Conservation (phyloP, 2,113 vertebrate species). For the Phrynosoma blainvillii region DNA sequence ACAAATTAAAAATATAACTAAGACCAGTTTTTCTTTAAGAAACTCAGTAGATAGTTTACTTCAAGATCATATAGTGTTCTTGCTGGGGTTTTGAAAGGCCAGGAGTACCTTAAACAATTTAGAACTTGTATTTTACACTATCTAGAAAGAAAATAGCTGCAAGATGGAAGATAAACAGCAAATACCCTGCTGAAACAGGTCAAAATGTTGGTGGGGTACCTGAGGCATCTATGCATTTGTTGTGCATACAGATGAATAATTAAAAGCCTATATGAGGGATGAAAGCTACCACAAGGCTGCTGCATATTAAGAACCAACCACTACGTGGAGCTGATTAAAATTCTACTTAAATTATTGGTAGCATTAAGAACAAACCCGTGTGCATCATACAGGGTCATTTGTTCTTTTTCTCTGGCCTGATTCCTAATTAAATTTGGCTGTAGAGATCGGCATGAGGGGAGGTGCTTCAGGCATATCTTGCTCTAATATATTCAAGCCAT, state of each 20-base stretch:
- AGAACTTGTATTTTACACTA: background rate
- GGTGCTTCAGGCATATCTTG: constrained; percentile 70
- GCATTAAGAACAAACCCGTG: constrained; percentile 60
- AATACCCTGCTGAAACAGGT: constrained; percentile 49
- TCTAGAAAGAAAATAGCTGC: background rate
- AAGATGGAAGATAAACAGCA: constrained; percentile 7
- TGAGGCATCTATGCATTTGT: constrained; percentile 57
- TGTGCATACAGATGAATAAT: constrained; percentile 65
- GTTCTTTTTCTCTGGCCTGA: constrained; percentile 52
- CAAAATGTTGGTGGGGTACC: constrained; percentile 55
- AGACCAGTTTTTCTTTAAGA: background rate
- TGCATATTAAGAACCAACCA: constrained; percentile 53
- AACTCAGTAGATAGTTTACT: background rate
- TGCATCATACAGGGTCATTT: constrained; percentile 68
- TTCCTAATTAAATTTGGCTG: constrained; percentile 73
- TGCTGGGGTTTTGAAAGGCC: background rate
- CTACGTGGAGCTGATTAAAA: constrained; percentile 67
- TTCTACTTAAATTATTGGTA: constrained; percentile 70
- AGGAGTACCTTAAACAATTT: background rate
- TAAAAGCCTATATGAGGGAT: constrained; percentile 47
- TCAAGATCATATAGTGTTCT: background rate
- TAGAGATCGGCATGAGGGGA: constrained; percentile 61
- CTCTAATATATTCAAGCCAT: constrained; percentile 73
- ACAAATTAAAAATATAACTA: background rate
- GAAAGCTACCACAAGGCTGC: constrained; percentile 52